A percentile compares a stretch with the other conserved stretches of the same genome.
These are phyloP conservation scores for Crocodylus rhombifer DNA, from an alignment of 2,797 vertebrate genomes.

Conservation along the genomic window DNA sequence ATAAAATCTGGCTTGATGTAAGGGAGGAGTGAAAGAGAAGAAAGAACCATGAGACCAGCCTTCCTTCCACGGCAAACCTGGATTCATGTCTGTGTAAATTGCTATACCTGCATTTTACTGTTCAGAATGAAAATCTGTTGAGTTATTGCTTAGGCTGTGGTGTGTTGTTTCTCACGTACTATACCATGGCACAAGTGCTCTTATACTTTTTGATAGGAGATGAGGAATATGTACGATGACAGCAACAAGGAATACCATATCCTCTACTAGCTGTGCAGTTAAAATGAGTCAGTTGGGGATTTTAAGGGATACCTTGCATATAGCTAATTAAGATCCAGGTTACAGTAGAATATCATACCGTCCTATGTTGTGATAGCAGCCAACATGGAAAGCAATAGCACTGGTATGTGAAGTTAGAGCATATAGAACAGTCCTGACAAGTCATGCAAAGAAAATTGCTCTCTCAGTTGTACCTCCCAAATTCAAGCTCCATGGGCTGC, in stretches of 20 bases:
- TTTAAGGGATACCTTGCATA: conserved; percentile 11
- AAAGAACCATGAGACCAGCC: rapidly evolving
- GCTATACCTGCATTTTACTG: neutral
- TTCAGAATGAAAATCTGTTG: neutral
- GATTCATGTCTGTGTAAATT: neutral
- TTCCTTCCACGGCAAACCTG: neutral
- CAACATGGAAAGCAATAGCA: neutral
- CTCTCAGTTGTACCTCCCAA: neutral
- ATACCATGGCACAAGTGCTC: neutral
- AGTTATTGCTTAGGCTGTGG: neutral
- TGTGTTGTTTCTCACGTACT: neutral
- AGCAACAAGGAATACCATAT: neutral
- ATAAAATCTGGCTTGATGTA: neutral
- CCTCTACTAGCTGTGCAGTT: neutral
- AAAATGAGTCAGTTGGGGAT: neutral
- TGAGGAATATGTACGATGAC: neutral
- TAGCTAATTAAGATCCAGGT: neutral
- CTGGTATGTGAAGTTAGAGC: conserved; percentile 10
- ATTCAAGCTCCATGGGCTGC: conserved; percentile 13
- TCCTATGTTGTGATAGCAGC: rapidly evolving
- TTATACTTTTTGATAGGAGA: neutral
- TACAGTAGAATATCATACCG: neutral
- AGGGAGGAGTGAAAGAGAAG: neutral
- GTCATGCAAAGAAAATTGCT: neutral
- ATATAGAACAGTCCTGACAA: neutral